phyloP scores from a whole-genome alignment of 2,888 invertebrate species.

The Salpingus planirostris region DNA sequence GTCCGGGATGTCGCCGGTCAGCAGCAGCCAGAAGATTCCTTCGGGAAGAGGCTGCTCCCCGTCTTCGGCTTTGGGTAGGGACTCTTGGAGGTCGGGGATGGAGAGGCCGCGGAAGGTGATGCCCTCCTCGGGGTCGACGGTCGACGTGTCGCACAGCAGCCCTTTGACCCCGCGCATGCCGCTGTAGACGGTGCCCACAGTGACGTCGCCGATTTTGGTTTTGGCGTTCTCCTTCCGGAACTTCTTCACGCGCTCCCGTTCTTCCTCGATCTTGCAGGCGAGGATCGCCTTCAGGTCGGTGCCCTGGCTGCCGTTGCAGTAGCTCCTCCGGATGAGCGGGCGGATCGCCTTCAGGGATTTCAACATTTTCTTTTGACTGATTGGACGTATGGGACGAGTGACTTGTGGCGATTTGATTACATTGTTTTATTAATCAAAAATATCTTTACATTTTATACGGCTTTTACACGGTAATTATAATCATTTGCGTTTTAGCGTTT shows the following conservation, averaged over 20 bases:
- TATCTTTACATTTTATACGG: too few species aligned
- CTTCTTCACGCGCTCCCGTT: constrained; percentile 80
- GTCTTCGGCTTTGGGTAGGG: constrained; percentile 71
- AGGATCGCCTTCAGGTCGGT: constrained; percentile 67
- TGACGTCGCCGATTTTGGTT: constrained; percentile 89
- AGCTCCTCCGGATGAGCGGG: too few species aligned
- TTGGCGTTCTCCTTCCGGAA: constrained; percentile 83
- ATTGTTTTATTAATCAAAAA: background rate
- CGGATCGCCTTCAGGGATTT: too few species aligned
- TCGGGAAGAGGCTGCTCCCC: constrained; percentile 84
- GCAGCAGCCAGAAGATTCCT: constrained; percentile 87
- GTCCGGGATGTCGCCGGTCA: constrained; percentile 82
- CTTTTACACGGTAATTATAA: too few species aligned
- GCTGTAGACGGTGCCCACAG: constrained; percentile 95
- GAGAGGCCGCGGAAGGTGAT: constrained; percentile 90
- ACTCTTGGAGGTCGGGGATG: constrained; percentile 86
- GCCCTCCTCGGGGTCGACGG: constrained; percentile 89
- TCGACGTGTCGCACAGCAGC: constrained; percentile 90
- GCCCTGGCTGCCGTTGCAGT: too few species aligned
- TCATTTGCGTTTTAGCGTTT: too few species aligned
- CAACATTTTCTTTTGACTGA: too few species aligned
- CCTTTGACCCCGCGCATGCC: constrained; percentile 96
- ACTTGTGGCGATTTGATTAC: too few species aligned
- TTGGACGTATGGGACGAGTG: too few species aligned
- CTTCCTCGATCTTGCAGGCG: constrained; percentile 75